Evolutionary conservation across 2,797 vertebrate species (phyloP).

Genomic region (Iguana delicatissima): DNA sequence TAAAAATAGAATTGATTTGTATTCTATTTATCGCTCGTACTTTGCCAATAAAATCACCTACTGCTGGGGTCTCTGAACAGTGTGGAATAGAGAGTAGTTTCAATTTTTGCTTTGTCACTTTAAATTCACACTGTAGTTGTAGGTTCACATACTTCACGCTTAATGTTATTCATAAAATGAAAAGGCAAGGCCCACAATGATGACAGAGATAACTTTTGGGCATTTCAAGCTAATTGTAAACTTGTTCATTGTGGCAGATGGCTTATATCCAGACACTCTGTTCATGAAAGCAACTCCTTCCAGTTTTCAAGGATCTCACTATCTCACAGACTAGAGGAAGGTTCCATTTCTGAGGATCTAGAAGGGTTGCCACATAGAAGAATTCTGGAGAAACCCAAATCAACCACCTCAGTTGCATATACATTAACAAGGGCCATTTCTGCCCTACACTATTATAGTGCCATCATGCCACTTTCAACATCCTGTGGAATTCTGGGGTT

Average conservation of each 20-base stretch:
- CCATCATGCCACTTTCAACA: no score
- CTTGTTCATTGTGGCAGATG: background rate
- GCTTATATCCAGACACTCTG: background rate
- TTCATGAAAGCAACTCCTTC: no score
- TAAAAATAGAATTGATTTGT: constrained; percentile 30
- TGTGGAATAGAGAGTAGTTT: constrained; percentile 8
- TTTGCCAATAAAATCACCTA: constrained; percentile 1
- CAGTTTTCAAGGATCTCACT: no score
- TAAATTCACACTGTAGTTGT: background rate
- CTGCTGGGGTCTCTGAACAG: background rate
- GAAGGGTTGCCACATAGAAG: no score
- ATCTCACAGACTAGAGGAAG: no score
- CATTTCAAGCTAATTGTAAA: background rate
- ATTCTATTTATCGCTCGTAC: constrained; percentile 30
- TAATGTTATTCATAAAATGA: constrained; percentile 30
- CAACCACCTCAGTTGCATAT: background rate
- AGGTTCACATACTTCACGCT: background rate
- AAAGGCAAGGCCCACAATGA: background rate
- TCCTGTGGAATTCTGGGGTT: no score
- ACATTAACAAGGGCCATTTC: background rate
- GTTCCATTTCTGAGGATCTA: no score
- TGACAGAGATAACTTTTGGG: background rate
- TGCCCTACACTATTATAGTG: no score
- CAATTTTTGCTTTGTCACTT: background rate
- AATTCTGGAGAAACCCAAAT: no score